Evolutionary conservation across 2,888 invertebrate species (phyloP).

Genomic region (Cephonodes hylas): DNA sequence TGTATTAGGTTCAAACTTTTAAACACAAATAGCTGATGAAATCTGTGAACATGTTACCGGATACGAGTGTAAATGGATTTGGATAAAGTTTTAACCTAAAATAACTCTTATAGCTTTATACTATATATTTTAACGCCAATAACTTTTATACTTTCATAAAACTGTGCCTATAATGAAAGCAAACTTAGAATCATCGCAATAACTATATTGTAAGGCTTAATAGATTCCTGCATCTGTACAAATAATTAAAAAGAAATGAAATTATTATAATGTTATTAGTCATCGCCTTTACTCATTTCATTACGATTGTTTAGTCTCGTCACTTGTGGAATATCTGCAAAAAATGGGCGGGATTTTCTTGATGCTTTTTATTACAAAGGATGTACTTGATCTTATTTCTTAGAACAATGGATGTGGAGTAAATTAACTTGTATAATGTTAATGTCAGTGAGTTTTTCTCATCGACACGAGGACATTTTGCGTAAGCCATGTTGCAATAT

Average conservation of each 20-base stretch:
- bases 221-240: too few species aligned
- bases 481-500: conserved; percentile 4
- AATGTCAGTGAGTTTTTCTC: neutral
- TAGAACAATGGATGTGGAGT: neutral
- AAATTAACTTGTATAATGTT: neutral
- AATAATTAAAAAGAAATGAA: too few species aligned
- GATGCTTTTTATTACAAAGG: neutral
- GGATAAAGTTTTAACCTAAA: neutral
- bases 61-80: neutral
- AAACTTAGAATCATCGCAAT: too few species aligned
- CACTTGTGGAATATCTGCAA: too few species aligned
- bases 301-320: neutral
- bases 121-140: too few species aligned
- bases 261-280: too few species aligned
- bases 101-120: neutral
- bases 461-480: conserved; percentile 14
- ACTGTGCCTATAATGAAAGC: too few species aligned
- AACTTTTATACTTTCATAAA: too few species aligned
- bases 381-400: neutral
- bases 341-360: neutral
- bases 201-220: too few species aligned
- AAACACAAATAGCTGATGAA: neutral
- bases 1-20: too few species aligned
- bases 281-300: neutral
- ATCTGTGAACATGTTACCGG: neutral